These are phyloP conservation scores for Bubo bubo DNA, from an alignment of 2,113 vertebrate genomes.

Conservation along the genomic window DNA sequence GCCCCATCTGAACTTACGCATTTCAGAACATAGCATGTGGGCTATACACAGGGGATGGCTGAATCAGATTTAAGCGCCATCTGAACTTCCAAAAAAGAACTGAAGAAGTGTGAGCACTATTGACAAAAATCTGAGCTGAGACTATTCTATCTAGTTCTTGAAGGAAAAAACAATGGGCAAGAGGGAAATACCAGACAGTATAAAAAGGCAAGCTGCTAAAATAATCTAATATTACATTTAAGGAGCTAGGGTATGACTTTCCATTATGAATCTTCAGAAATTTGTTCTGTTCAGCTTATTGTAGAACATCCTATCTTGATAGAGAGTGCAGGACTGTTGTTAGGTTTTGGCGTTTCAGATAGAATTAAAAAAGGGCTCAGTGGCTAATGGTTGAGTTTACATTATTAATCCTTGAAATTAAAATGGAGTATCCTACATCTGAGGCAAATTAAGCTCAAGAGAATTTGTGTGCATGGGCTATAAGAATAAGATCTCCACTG, in stretches of 20 bases:
- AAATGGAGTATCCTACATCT: neutral
- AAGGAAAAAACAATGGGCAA: fast-evolving
- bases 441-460: neutral
- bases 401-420: neutral
- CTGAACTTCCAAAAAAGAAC: neutral
- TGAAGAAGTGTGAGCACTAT: neutral
- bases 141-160: neutral
- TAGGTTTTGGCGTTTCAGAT: neutral
- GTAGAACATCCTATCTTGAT: neutral
- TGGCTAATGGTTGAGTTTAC: neutral
- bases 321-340: neutral
- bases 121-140: neutral
- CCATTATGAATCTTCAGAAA: neutral
- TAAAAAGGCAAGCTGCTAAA: neutral
- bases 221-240: neutral
- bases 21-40: neutral
- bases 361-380: neutral
- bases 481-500: neutral
- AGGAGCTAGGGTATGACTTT: neutral
- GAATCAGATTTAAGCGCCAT: neutral
- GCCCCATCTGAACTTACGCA: neutral
- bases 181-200: neutral
- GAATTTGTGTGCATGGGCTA: neutral
- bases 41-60: neutral
- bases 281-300: neutral